phyloP scores from a whole-genome alignment of 2,888 invertebrate species.

The Caenorhabditis sp. region DNA sequence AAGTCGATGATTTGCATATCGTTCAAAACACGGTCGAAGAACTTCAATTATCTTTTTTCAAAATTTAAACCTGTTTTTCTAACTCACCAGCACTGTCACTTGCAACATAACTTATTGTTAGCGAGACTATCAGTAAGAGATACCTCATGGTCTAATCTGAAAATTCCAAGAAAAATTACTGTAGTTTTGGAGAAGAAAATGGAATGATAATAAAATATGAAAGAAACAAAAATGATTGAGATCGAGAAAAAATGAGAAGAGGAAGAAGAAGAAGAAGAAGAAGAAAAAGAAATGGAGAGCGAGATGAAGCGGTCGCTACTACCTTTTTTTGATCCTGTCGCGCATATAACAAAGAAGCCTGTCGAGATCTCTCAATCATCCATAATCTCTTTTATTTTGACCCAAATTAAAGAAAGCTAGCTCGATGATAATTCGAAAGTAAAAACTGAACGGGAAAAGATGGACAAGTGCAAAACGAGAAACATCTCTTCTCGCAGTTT shows the following conservation, averaged over 20 bases:
- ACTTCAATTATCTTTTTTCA: slow-evolving; percentile 48
- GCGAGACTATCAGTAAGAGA: background rate
- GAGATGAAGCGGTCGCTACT: background rate
- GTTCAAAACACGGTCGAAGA: slow-evolving; percentile 68
- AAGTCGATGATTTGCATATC: slow-evolving; percentile 62
- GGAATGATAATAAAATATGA: background rate
- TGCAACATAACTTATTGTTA: background rate
- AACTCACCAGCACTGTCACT: background rate
- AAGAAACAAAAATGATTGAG: background rate
- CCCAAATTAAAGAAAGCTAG: background rate
- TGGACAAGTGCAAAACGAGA: background rate
- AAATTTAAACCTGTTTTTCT: too few species aligned
- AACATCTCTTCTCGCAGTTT: background rate
- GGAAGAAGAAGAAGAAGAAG: background rate
- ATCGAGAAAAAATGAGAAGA: background rate
- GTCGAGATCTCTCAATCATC: background rate
- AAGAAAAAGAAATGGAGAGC: background rate
- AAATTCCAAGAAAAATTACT: background rate
- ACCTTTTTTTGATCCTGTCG: slow-evolving; percentile 1
- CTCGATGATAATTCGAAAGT: background rate
- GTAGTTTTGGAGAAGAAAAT: background rate
- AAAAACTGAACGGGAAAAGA: background rate
- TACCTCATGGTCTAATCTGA: background rate
- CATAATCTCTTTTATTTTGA: background rate
- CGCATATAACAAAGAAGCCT: background rate